Base-by-base conservation (phyloP, 2,888 invertebrate genomes). In the Drosophila melanosoma region DNA sequence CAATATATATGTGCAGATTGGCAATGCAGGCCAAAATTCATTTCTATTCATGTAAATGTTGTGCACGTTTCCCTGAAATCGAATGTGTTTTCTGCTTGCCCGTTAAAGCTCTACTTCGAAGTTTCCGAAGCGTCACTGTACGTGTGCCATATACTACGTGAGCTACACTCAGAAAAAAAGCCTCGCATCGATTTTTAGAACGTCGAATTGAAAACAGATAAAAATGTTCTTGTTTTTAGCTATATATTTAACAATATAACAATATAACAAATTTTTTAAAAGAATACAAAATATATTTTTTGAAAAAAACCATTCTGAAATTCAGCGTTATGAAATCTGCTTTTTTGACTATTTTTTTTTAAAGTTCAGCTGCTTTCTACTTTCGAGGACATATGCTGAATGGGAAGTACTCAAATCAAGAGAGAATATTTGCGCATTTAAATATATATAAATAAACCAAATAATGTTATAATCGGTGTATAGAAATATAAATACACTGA, bases 71-170 rank as follows among this genome's bases (percentile, higher is more conserved):
- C 3, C 15, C 35, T 38, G 20, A 29, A 56, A 56, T 38, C 40
- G 38, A 56, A 38, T 56, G 56, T 15, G 56, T 29, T 40, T 12
- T 8, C 23, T 54, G 23, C 53, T 36, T 26, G 2, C 11, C n/a
- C 36, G 54, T 54, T 36, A 38, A n/a, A 38, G n/a, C 38, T n/a
- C 7, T 38, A n/a, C 12, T n/a, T 38, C 3, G 56, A 38, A 26
- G 38, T 56, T 38, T 56, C 26, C 56, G 38, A 56, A 56, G 26
- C 38, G 38, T 38, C 56, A 56, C 5, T 48, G 33, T 48, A 48
- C 49, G 49, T 52, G 56, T 36, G 26, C 45, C 42, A 45, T 42
- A 52, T 56, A 56, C 38, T 58, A 63, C 67, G 42, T 23, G 26
- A 38, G 38, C 11, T 40, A 33, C 35, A 54, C 53, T 45, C 4